Base-by-base conservation (phyloP, 2,888 invertebrate genomes). In the Euclidia mi region DNA sequence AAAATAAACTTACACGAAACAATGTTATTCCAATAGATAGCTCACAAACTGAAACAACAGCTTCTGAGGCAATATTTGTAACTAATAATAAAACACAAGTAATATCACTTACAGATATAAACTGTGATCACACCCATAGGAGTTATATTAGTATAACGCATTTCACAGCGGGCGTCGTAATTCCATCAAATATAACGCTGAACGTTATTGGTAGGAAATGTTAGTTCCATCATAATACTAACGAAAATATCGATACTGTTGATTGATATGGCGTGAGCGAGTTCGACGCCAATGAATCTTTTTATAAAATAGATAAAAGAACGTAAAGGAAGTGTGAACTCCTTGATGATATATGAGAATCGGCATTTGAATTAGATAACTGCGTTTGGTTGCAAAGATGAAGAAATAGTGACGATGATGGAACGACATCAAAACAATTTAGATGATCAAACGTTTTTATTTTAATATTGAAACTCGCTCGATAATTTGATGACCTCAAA, bases 161-260 rank as follows among this genome's bases (percentile, higher is more conserved):
- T 86, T 84, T 82, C 86, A 84, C 88, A 81, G 79, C 79, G 65
- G 85, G 87, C 75, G 79, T 82, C 84, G 78, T 86, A 87, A 87
- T 87, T 85, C 82, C 70, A 78, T 84, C 81, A 81, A 76, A 73
- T 73, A 76, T 71, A 80, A 79, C 81, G 77, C 75, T 75, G 74
- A 69, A 67, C 78, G 74, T 82, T 82, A 82, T 82, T 84, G 79
- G 79, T 82, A 73, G 75, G 76, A 78, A 75, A 82, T 72, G 64
- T 76, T 74, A 76, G 76, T 76, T 74, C 72, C 53, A 79, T 79
- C 78, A 73, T 76, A 71, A 73, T 55, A 72, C 65, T 76, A 70
- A 79, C 66, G 62, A 76, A 74, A 61, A 72, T 72, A 77, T 78
- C 56, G 65, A 64, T 41, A 31, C 45, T 32, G 72, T 52, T 76